Percentiles rank a stretch among this genome's conserved stretches.
These are phyloP conservation scores for Chaitophorus viminalis DNA, from an alignment of 2,888 invertebrate species.

Conservation along the genomic window DNA sequence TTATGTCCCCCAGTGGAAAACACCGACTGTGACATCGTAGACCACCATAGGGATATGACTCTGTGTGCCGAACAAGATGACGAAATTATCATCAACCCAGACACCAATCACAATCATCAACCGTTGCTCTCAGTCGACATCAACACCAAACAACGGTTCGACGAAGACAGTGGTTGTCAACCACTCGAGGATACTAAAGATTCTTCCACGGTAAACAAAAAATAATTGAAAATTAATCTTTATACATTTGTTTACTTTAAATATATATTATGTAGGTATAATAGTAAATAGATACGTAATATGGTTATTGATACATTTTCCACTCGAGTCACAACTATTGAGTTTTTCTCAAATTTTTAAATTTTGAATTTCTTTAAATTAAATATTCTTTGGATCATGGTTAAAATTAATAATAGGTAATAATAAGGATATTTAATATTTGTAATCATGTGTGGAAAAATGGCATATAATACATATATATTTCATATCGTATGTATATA, in stretches of 20 bases:
- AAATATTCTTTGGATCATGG: background rate
- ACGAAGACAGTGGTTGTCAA: background rate
- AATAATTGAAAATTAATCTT: background rate
- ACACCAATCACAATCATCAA: constrained; percentile 59
- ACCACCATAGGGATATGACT: constrained; percentile 37
- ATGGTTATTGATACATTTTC: too few relatives aligned
- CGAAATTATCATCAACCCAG: constrained; percentile 54
- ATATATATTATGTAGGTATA: too few relatives aligned
- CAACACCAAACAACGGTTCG: background rate
- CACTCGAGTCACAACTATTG: too few relatives aligned
- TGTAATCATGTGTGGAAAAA: background rate
- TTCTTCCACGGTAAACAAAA: constrained; percentile 42
- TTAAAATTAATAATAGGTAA: background rate
- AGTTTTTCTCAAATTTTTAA: too few relatives aligned
- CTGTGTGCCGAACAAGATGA: constrained; percentile 51
- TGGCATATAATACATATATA: background rate
- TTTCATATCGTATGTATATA: background rate
- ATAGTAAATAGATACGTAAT: too few relatives aligned
- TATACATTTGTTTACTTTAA: too few relatives aligned
- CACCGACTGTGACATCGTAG: constrained; percentile 51
- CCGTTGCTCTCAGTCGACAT: constrained; percentile 33
- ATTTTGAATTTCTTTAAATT: background rate
- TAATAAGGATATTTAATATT: too few relatives aligned
- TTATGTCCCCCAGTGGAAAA: constrained; percentile 51
- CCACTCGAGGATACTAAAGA: constrained; percentile 43